Conservation (phyloP, 2,113 vertebrate genomes). For the Dipodomys ordii region DNA sequence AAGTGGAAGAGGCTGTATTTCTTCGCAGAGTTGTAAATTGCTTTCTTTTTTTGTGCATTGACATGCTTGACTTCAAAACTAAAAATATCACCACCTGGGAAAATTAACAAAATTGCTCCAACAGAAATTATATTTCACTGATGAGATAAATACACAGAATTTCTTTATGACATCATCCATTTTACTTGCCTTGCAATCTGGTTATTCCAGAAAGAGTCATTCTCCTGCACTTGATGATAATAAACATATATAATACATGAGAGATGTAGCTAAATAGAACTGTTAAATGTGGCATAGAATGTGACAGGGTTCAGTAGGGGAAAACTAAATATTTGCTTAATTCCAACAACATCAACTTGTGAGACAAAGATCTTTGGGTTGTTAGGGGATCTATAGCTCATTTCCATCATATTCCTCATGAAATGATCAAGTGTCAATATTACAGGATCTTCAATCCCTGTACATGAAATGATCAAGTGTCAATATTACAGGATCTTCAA, state of each 20-base stretch:
- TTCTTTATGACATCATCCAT: constrained; percentile 28
- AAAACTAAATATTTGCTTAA: background rate
- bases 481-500: background rate
- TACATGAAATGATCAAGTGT: background rate
- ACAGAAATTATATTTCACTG: constrained; percentile 54
- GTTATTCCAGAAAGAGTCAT: background rate
- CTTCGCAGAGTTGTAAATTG: constrained; percentile 85
- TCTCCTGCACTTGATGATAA: background rate
- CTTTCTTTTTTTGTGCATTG: constrained; percentile 80
- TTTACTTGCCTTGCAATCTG: constrained; percentile 32
- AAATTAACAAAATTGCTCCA: constrained; percentile 75
- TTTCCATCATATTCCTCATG: background rate
- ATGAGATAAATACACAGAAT: constrained; percentile 65
- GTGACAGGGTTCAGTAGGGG: background rate
- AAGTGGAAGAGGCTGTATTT: constrained; percentile 85
- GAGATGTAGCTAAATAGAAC: constrained; percentile 2
- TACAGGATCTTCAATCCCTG: background rate
- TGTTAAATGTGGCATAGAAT: background rate
- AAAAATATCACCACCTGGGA: constrained; percentile 80
- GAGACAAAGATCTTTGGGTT: background rate
- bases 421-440: background rate
- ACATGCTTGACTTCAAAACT: constrained; percentile 79
- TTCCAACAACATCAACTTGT: background rate
- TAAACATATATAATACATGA: background rate
- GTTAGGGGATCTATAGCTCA: background rate